phyloP scores from a whole-genome alignment of 2,797 vertebrate species.

The Catostomus latipinnis region DNA sequence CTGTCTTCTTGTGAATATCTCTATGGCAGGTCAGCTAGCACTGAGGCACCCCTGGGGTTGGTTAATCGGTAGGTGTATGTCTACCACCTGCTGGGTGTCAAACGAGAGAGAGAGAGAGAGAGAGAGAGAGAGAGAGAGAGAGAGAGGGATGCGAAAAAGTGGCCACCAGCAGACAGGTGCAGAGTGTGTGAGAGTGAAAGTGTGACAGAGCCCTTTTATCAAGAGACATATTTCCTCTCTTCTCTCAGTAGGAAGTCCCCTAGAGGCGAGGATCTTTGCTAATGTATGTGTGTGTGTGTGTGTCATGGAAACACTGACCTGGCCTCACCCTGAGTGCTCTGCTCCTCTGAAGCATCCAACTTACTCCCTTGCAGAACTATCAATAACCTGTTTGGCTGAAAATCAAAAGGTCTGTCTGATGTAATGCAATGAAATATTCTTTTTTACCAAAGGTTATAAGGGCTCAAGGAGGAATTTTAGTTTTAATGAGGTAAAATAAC shows the following conservation, averaged over 20 bases:
- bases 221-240: constrained; percentile 36
- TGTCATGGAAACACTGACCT: constrained; percentile 34
- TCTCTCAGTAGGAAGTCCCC: constrained; percentile 25
- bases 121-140: constrained; percentile 24
- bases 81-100: constrained; percentile 5
- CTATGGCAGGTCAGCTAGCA: background rate
- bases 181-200: background rate
- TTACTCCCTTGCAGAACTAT: constrained; percentile 38
- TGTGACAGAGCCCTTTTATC: constrained; percentile 36
- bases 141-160: background rate
- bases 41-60: background rate
- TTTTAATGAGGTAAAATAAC: constrained; percentile 21
- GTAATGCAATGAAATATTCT: constrained; percentile 27
- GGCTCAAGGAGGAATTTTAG: background rate
- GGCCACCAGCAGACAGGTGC: constrained; percentile 6
- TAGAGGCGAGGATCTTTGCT: constrained; percentile 18
- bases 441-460: constrained; percentile 38
- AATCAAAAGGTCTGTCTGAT: constrained; percentile 34
- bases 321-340: constrained; percentile 32
- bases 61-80: background rate
- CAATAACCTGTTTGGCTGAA: constrained; percentile 30
- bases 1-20: constrained; percentile 7
- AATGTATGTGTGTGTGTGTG: constrained; percentile 1
- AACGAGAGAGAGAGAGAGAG: constrained; percentile 16
- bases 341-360: constrained; percentile 34